Evolutionary conservation across 2,113 vertebrate genomes (phyloP), one percentile per base, ranked within the genome.

Genomic region (Rhegmatorhina hoffmannsi): DNA sequence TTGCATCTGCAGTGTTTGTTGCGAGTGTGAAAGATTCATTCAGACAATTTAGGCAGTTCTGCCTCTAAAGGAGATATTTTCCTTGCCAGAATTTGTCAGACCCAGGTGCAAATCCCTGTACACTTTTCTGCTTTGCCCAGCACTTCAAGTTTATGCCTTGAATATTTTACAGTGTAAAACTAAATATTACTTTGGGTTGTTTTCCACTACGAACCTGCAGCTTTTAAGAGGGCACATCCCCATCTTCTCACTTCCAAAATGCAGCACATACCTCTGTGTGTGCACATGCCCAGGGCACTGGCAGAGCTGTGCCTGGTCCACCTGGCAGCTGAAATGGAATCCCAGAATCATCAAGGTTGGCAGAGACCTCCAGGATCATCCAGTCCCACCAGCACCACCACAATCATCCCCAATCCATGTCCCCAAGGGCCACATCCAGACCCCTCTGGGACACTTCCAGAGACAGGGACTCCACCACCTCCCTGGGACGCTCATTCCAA

Each of bases 281-380:
- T 72, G 11, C 7, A 15, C 4, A 21, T 19, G 25, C 47, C 50
- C 8, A 10, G 29, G 16, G 13, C 0, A 0, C 53, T 36, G 43
- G 43, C 38, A 34, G 40, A 49, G 26, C 46, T 63, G 14, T 8
- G 29, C 14, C 3, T 24, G 40, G 31, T 38, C 70, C 43, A 24
- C 11, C 13, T 56, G 76, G 40, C 29, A 76, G 34, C 50, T 66
- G 46, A 49, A 60, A 33, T 34, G 63, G 24, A 72, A 53, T 9
- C 36, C 34, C 60, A 28, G 26, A 40, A 13, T 63, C 36, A 40
- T 6, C 60, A 28, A 13, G 60, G 36, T 3, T 28, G 60, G 60
- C 19, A 63, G 17, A 63, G 20, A 47, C 29, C 40, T 55, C 0
- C 63, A 55, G 24, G 55, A 21, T 0, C 46, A 2, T 0, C 38